phyloP scores from a whole-genome alignment of 2,888 invertebrate species.

The Petrolisthes manimaculis region DNA sequence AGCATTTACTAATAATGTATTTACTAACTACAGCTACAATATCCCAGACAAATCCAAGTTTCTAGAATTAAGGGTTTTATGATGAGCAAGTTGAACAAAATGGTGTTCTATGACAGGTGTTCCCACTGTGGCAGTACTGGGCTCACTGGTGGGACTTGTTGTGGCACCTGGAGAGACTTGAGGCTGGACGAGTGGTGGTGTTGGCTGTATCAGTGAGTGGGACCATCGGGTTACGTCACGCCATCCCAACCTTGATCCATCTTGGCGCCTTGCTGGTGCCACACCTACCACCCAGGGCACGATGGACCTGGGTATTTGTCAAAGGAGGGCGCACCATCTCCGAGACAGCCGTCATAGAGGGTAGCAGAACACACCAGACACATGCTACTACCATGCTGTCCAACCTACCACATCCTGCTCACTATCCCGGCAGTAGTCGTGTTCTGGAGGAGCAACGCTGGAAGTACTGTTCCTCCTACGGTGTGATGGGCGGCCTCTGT shows the following conservation, averaged over 20 bases:
- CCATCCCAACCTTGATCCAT: conserved; percentile 1
- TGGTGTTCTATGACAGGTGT: conserved; percentile 43
- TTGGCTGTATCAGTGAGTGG: conserved; percentile 43
- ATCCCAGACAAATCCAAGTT: no score
- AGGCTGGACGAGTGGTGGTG: conserved; percentile 45
- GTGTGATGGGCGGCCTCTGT: conserved; percentile 51
- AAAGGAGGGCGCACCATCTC: conserved; percentile 63
- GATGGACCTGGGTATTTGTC: conserved; percentile 51
- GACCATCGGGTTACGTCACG: conserved; percentile 28
- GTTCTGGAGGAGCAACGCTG: conserved; percentile 39
- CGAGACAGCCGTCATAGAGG: conserved; percentile 37
- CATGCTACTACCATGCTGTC: not conserved
- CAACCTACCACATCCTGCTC: not conserved
- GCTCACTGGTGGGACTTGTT: conserved; percentile 53
- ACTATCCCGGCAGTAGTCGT: not conserved
- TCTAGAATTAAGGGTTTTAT: not conserved
- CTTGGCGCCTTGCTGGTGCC: conserved; percentile 32
- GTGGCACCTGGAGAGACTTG: conserved; percentile 50
- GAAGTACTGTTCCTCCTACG: conserved; percentile 47
- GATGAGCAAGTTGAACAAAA: not conserved
- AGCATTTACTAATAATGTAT: not conserved
- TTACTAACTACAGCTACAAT: not conserved
- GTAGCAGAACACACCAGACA: not conserved
- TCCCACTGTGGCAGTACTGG: conserved; percentile 51
- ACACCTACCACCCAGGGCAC: conserved; percentile 37